These are phyloP conservation scores for Eilema sororculum DNA, from an alignment of 2,888 invertebrate genomes.

Conservation along the genomic window DNA sequence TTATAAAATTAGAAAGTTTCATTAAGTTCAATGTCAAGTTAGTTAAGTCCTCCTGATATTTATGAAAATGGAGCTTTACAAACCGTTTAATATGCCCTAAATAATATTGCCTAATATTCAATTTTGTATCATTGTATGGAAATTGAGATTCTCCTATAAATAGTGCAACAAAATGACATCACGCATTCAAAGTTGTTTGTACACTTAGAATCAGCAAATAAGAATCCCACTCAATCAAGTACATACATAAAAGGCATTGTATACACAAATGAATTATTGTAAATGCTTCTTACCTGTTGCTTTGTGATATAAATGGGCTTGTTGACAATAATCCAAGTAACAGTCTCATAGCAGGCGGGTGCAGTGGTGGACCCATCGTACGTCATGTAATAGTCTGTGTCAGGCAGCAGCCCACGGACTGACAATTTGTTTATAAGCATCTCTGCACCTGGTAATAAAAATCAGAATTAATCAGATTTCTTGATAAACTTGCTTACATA, in stretches of 20 bases:
- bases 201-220: neutral
- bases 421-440: conserved; percentile 94
- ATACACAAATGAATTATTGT: neutral
- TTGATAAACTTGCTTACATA: too few species aligned
- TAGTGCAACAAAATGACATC: too few species aligned
- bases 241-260: neutral
- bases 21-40: too few species aligned
- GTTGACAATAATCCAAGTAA: conserved; percentile 99
- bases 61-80: too few species aligned
- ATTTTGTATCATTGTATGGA: too few species aligned
- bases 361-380: conserved; percentile 99
- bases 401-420: conserved; percentile 95
- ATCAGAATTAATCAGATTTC: neutral
- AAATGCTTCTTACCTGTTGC: conserved; percentile 91
- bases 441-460: conserved; percentile 89
- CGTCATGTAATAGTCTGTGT: conserved; percentile 98
- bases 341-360: conserved; percentile 99
- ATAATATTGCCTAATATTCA: too few species aligned
- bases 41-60: too few species aligned
- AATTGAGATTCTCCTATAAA: too few species aligned
- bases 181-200: too few species aligned
- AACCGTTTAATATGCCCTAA: too few species aligned
- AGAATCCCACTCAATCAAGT: neutral
- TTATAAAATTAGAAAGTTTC: too few species aligned
- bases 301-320: conserved; percentile 99